Base-by-base conservation (phyloP, 2,888 invertebrate species). In the Alsophila aescularia region DNA sequence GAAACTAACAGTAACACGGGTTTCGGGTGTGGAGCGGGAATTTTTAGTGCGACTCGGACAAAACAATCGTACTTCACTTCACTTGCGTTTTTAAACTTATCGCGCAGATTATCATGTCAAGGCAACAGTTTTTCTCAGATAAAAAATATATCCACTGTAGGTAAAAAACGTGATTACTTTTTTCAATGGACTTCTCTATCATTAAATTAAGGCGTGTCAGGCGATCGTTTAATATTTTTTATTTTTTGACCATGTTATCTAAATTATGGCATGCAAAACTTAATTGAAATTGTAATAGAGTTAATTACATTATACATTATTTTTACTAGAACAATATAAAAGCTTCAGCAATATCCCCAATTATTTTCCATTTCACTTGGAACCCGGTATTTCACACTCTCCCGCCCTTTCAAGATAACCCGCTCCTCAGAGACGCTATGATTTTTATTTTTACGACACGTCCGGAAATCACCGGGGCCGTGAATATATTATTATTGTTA, bases 401-500 rank as follows among this genome's bases (percentile, higher is more conserved):
- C 52, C 37, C 39, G 43, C 31, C 40, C 37, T 50, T 51, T 29
- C 41, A 62, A 72, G 71, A 75, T 72, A 76, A 67, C 74, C 72
- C 75, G 62, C 67, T 73, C 75, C 74, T 75, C 64, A 60, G 83
- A 85, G 84, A 83, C 79, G 75, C 76, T 80, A 85, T 85, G 85
- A 86, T 86, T 86, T 85, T 85, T 85, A 85, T 85, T 86, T 83
- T 85, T 85, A 85, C 83, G 85, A 84, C 83, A 79, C 84, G 78
- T 81, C 77, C 78, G 81, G 81, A 85, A 89, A 87, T 87, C 88
- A 88, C 86, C 83, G 79, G 82, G 79, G 79, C 82, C 80, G 79
- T 85, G 87, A 89, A 90, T 89, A 88, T 87, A 88, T 90, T 90
- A 88, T 89, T 85, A 88, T 88, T 87, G 86, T 88, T 87, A 89